These are phyloP conservation scores for Phrynocephalus vlangalii DNA, from an alignment of 2,797 vertebrate species.

Conservation along the genomic window DNA sequence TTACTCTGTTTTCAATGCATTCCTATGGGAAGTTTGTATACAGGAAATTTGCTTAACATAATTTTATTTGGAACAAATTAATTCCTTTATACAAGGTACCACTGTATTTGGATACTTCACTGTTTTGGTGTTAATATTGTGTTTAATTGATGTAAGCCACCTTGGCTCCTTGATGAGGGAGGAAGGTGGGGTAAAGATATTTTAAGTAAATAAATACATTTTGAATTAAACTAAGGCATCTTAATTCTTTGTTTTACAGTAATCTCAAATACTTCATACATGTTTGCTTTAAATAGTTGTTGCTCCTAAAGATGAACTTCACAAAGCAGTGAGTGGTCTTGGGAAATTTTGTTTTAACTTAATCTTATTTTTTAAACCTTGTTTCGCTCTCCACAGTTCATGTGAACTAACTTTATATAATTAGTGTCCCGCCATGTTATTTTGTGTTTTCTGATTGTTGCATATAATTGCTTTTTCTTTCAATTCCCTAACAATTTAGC, in stretches of 20 bases:
- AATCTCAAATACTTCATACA: neutral
- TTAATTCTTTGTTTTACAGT: neutral
- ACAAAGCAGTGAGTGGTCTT: neutral
- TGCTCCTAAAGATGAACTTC: neutral
- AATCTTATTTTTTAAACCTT: neutral
- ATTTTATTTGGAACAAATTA: no score
- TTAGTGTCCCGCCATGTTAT: neutral
- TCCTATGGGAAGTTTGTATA: no score
- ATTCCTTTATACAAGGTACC: no score
- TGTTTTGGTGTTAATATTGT: no score
- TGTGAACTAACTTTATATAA: neutral
- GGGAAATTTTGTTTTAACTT: neutral
- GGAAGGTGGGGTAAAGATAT: no score
- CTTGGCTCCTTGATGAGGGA: no score
- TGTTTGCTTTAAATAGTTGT: neutral
- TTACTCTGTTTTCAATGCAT: no score
- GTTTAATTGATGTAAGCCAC: no score
- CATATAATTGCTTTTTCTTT: conserved; percentile 8
- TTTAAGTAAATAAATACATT: no score
- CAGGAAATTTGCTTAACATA: no score
- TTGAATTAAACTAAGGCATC: neutral
- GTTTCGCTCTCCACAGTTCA: neutral
- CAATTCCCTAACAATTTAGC: neutral
- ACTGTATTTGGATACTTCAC: no score
- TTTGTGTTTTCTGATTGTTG: conserved; percentile 1